These are phyloP conservation scores for Diplodus puntazzo DNA, from an alignment of 2,797 vertebrate species.

Conservation along the genomic window DNA sequence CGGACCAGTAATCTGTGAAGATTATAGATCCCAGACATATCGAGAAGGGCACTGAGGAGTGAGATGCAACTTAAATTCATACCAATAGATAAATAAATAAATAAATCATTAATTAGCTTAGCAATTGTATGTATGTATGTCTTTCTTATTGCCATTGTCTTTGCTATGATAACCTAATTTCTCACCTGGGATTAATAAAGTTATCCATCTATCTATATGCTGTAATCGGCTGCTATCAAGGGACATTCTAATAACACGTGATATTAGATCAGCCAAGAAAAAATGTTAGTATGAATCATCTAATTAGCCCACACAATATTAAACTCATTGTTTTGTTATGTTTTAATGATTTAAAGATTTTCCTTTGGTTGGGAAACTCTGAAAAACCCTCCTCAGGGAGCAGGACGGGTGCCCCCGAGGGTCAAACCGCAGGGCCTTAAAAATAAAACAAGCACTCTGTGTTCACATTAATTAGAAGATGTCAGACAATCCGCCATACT, in stretches of 20 bases:
- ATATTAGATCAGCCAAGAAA: no score
- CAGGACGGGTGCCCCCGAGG: neutral
- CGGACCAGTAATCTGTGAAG: neutral
- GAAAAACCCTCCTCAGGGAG: neutral
- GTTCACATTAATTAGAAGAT: neutral
- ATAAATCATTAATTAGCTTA: no score
- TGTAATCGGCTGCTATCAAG: neutral
- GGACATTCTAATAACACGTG: no score
- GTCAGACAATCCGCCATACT: neutral
- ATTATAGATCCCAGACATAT: neutral
- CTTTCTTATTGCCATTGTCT: neutral
- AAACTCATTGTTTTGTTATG: neutral
- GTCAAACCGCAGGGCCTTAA: neutral
- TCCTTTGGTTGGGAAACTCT: neutral
- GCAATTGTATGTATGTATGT: neutral
- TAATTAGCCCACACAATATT: no score
- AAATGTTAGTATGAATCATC: neutral
- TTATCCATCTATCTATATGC: neutral
- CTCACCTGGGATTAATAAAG: no score
- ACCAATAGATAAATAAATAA: neutral
- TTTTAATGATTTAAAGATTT: neutral
- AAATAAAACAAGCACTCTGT: neutral
- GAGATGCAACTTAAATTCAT: neutral
- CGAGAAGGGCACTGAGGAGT: no score
- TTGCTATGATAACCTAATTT: neutral